Conservation (phyloP, 1,140 invertebrate genomes). For the Hyles vespertilio region DNA sequence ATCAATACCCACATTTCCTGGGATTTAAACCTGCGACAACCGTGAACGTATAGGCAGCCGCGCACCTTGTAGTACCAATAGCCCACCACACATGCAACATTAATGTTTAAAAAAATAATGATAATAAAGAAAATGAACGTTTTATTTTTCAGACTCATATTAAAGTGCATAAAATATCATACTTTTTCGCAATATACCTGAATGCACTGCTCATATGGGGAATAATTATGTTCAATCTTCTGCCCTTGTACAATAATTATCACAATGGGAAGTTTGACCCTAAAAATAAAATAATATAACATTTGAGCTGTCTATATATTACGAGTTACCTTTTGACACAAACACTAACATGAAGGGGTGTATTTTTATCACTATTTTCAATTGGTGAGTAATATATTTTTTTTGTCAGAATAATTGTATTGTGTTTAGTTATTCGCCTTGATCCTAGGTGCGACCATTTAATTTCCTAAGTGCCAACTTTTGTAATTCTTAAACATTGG, state of each 20-base stretch:
- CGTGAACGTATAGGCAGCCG: too few relatives aligned
- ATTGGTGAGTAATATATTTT: slow-evolving; percentile 10
- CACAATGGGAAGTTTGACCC: slow-evolving; percentile 8
- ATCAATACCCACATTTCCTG: too few relatives aligned
- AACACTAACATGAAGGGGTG: slow-evolving; percentile 13
- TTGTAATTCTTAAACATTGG: too few relatives aligned
- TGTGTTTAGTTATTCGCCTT: too few relatives aligned
- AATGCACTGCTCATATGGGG: slow-evolving; percentile 7
- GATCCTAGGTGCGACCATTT: too few relatives aligned
- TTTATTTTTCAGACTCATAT: slow-evolving; percentile 18
- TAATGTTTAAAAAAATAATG: too few relatives aligned
- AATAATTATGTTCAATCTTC: slow-evolving; percentile 5
- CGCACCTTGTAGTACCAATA: too few relatives aligned
- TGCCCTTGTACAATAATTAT: slow-evolving; percentile 17
- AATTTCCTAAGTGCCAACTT: too few relatives aligned
- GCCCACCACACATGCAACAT: too few relatives aligned
- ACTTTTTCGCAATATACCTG: slow-evolving; percentile 9
- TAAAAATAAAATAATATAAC: slow-evolving; percentile 8
- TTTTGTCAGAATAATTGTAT: too few relatives aligned
- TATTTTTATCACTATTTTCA: slow-evolving; percentile 12
- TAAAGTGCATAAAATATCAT: slow-evolving; percentile 12
- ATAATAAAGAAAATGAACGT: not conserved
- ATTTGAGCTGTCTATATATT: slow-evolving; percentile 19
- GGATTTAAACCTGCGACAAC: too few relatives aligned
- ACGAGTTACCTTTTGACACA: slow-evolving; percentile 17